Evolutionary conservation across 1,140 invertebrate species (phyloP), one percentile per base, ranked within the genome.

Genomic region (Ceratina australensis): DNA sequence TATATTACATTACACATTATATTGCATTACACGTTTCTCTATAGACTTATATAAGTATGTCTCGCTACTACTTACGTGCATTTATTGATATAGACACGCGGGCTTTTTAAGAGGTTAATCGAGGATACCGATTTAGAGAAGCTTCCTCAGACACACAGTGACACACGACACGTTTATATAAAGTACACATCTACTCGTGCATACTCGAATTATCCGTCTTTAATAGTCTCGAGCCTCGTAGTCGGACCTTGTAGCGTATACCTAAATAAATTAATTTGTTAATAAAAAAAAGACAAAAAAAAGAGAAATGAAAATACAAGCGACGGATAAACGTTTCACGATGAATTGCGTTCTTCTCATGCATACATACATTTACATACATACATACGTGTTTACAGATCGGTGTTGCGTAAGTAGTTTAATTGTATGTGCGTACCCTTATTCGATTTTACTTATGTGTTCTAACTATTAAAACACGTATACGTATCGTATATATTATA

Each of bases 51-150:
- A n/a, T n/a, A n/a, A n/a, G n/a, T n/a, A n/a, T n/a, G n/a, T n/a
- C n/a, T n/a, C n/a, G n/a, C n/a, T n/a, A n/a, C n/a, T n/a, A n/a
- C n/a, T n/a, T n/a, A n/a, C n/a, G n/a, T n/a, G n/a, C n/a, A n/a
- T n/a, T n/a, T n/a, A n/a, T n/a, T n/a, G n/a, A n/a, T n/a, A n/a
- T 69, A 69, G n/a, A 66, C 20, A 33, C 49, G 49, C 75, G 60
- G 63, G 75, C 67, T 72, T 72, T 72, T 72, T 72, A 72, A 78
- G 75, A 78, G 75, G 49, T 72, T 72, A 64, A 78, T 72, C 75
- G 68, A 68, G 16, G 16, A 61, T 72, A 65, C 67, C 67, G 75
- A 72, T 72, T 28, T 76, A 69, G n/a, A 76, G 28, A 64, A 57
- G 75, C 75, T 72, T 78, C 75, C 68, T 72, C 75, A 71, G 10